Conservation (phyloP, 2,797 vertebrate genomes). For the Loriculus beryllinus region DNA sequence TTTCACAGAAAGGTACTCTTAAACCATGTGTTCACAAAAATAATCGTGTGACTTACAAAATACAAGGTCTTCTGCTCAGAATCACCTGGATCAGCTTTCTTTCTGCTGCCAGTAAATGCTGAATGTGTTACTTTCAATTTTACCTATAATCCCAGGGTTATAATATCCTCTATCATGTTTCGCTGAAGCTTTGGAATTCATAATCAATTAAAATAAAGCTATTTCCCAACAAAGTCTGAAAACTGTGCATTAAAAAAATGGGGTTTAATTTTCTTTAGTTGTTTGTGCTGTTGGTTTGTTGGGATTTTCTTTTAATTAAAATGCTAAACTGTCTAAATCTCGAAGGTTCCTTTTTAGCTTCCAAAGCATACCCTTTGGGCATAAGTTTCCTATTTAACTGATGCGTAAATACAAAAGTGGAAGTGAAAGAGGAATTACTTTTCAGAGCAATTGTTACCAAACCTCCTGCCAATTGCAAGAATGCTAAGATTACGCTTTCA, state of each 20-base stretch:
- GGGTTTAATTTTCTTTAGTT: background rate
- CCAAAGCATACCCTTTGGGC: background rate
- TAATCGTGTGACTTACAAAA: background rate
- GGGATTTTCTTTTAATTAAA: background rate
- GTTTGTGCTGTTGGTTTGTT: background rate
- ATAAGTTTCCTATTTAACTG: background rate
- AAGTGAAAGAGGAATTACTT: slow-evolving; percentile 15
- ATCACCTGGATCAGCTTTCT: slow-evolving; percentile 40
- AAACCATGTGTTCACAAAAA: background rate
- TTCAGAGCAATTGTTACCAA: background rate
- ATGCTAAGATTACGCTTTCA: background rate
- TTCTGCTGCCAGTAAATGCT: slow-evolving; percentile 25
- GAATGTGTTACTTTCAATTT: slow-evolving; percentile 43
- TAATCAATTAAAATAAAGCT: slow-evolving; percentile 20
- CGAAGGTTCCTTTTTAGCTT: background rate
- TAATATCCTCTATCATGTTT: slow-evolving; percentile 3
- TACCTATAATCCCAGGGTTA: slow-evolving; percentile 18
- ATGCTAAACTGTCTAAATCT: background rate
- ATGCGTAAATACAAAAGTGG: background rate
- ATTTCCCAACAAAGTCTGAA: background rate
- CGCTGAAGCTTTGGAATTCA: slow-evolving; percentile 10
- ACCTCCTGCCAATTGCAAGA: background rate
- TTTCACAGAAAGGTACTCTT: background rate
- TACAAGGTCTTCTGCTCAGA: slow-evolving; percentile 1
- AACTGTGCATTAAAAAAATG: background rate